Evolutionary conservation across 1,140 invertebrate species (phyloP).

Genomic region (Trichonephila clavipes): DNA sequence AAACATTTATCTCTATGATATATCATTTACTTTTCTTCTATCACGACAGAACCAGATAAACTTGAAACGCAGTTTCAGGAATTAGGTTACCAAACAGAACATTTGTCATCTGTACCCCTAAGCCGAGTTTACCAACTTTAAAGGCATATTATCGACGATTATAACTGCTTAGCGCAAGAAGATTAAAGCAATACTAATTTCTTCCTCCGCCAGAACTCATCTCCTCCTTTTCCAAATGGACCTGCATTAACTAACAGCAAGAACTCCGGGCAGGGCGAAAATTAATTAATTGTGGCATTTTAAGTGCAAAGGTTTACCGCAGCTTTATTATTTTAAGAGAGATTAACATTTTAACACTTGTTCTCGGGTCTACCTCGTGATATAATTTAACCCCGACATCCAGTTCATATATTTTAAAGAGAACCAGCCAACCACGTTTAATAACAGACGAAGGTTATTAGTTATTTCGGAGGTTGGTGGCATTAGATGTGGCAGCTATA

Average conservation of each 20-base stretch:
- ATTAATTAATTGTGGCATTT: slow-evolving; percentile 24
- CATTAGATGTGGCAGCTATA: background rate
- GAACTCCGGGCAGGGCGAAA: background rate
- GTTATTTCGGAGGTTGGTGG: background rate
- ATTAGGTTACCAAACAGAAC: too few relatives aligned
- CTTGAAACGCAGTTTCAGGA: too few relatives aligned
- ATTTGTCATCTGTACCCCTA: too few relatives aligned
- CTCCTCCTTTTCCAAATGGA: background rate
- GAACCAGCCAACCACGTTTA: slow-evolving; percentile 21
- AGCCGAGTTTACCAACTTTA: background rate
- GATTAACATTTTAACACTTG: slow-evolving; percentile 41
- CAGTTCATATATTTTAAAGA: slow-evolving; percentile 18
- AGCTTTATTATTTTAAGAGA: slow-evolving; percentile 26
- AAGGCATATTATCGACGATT: background rate
- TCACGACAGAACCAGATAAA: too few relatives aligned
- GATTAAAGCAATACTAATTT: background rate
- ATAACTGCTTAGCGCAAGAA: background rate
- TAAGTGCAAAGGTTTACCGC: background rate
- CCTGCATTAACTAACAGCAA: background rate
- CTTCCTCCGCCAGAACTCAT: background rate
- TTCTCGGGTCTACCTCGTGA: background rate
- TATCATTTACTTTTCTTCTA: too few relatives aligned
- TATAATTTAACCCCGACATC: slow-evolving; percentile 20
- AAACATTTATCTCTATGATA: too few relatives aligned
- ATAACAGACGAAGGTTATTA: background rate